Percentiles rank a stretch among this genome's conserved stretches.
phyloP scores from a whole-genome alignment of 1,140 invertebrate genomes.

The Oryctes rhinoceros region DNA sequence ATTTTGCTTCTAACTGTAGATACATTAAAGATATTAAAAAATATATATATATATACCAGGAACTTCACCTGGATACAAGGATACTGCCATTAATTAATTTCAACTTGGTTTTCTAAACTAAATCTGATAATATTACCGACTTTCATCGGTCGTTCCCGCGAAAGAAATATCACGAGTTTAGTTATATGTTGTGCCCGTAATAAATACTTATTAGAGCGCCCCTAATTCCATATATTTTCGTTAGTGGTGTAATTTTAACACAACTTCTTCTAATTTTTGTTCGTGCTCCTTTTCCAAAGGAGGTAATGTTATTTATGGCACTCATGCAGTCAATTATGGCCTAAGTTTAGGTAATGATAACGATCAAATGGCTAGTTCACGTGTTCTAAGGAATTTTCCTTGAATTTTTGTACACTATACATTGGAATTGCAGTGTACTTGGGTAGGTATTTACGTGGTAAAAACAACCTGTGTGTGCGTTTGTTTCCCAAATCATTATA shows the following conservation, averaged over 20 bases:
- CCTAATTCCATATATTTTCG: slow-evolving; percentile 8
- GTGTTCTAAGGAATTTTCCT: background rate
- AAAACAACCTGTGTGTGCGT: no score
- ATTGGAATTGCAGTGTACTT: no score
- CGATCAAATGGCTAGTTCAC: background rate
- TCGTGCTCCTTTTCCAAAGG: background rate
- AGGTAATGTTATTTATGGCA: background rate
- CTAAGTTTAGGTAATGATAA: slow-evolving; percentile 5
- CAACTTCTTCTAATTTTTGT: background rate
- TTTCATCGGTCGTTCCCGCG: background rate
- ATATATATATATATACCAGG: no score
- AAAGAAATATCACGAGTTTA: background rate
- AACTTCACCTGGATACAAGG: no score
- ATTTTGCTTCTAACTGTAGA: no score
- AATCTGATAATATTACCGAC: background rate
- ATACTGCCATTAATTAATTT: background rate
- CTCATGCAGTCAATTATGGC: background rate
- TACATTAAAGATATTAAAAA: no score
- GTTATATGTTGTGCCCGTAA: background rate
- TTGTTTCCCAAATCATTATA: no score
- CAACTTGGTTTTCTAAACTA: background rate
- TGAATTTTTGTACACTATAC: background rate
- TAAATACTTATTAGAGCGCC: slow-evolving; percentile 4
- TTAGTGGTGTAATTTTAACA: slow-evolving; percentile 12
- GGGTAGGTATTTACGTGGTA: no score